phyloP scores from a whole-genome alignment of 2,113 vertebrate genomes.

The Anser brachyrhynchus region DNA sequence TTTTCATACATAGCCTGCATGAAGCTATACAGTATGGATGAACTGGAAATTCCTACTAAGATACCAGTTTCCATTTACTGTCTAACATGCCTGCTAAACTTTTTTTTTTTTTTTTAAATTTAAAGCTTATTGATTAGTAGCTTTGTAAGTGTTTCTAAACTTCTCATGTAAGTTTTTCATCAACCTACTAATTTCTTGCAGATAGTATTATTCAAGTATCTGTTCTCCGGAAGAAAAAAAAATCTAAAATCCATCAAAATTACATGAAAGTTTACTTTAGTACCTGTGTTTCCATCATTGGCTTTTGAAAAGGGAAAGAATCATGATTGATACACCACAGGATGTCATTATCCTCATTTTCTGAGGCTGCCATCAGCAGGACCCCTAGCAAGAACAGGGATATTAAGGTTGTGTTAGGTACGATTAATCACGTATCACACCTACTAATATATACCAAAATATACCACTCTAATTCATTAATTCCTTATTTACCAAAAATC shows the following conservation, averaged over 20 bases:
- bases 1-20: neutral
- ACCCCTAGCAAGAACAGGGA: conserved; percentile 77
- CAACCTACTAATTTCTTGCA: neutral
- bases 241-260: neutral
- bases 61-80: neutral
- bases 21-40: neutral
- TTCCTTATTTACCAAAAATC: neutral
- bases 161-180: neutral
- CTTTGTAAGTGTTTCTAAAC: neutral
- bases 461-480: neutral
- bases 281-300: conserved; percentile 98
- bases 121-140: neutral
- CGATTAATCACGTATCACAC: neutral
- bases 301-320: conserved; percentile 96
- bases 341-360: conserved; percentile 95
- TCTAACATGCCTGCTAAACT: neutral
- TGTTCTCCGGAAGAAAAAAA: neutral
- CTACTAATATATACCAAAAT: neutral
- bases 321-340: conserved; percentile 98
- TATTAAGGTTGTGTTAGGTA: neutral
- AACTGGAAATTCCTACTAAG: neutral
- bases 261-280: neutral
- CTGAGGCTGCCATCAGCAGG: conserved; percentile 92
- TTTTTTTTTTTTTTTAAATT: neutral
- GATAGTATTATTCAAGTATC: neutral